A percentile compares a stretch with the other conserved stretches of the same genome.
Evolutionary conservation across 2,113 vertebrate species (phyloP).

Genomic region (Tretioscincus oriximinensis): DNA sequence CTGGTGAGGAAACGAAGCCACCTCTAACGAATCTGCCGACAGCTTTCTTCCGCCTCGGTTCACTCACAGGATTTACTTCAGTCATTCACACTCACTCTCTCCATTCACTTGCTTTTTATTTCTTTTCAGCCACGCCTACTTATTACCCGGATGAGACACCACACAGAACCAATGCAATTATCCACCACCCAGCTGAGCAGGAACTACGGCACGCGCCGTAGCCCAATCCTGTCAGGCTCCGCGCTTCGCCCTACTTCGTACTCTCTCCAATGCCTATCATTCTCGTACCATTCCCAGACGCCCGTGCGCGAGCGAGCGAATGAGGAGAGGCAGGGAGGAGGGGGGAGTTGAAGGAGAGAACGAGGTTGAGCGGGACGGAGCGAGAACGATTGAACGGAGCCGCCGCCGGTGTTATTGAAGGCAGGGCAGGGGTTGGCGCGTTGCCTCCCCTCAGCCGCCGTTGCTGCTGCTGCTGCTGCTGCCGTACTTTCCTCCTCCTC

Average conservation of each 20-base stretch:
- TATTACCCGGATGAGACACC: not conserved
- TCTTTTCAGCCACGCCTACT: not conserved
- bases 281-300: constrained; percentile 49
- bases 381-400: not conserved
- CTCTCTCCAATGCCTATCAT: not conserved
- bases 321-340: not conserved
- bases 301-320: constrained; percentile 63
- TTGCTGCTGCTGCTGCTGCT: not conserved
- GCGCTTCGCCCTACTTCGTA: not conserved
- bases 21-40: constrained; percentile 40
- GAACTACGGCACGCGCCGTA: constrained; percentile 57
- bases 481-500: not conserved
- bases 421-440: not conserved
- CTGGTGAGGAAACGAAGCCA: not conserved
- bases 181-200: fast-evolving
- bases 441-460: not conserved
- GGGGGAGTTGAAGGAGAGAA: not conserved
- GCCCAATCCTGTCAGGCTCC: constrained; percentile 32
- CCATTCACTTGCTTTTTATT: too few species aligned
- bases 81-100: not conserved
- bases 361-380: not conserved
- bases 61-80: too few species aligned
- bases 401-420: not conserved
- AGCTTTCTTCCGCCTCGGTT: not conserved
- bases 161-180: not conserved